These are phyloP conservation scores for Chrysopilus asiliformis DNA, from an alignment of 2,888 invertebrate species.

Conservation along the genomic window DNA sequence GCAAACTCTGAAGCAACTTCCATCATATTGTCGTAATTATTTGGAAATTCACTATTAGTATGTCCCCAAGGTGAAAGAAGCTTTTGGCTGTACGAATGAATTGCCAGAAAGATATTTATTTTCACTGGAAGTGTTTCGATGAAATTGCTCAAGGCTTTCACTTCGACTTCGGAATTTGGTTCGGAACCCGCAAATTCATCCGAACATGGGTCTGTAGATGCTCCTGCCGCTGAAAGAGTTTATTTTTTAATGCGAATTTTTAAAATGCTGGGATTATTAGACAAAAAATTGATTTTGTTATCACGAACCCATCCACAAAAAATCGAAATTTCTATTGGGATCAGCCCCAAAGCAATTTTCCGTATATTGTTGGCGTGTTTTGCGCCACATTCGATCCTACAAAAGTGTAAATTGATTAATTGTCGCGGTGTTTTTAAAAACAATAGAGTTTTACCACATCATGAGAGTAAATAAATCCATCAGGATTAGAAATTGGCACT, in stretches of 20 bases:
- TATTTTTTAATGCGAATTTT: no score
- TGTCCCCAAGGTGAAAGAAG: slow-evolving; percentile 52
- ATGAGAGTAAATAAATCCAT: slow-evolving; percentile 51
- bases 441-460: no score
- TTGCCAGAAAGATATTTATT: slow-evolving; percentile 50
- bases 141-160: slow-evolving; percentile 41
- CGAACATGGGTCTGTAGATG: slow-evolving; percentile 43
- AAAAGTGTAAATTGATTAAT: no score
- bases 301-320: slow-evolving; percentile 54
- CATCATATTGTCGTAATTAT: slow-evolving; percentile 40
- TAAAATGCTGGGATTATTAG: no score
- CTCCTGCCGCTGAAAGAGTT: slow-evolving; percentile 42
- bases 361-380: slow-evolving; percentile 43
- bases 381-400: slow-evolving; percentile 55
- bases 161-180: slow-evolving; percentile 60
- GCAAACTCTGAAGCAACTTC: slow-evolving; percentile 19
- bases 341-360: slow-evolving; percentile 50
- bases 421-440: no score
- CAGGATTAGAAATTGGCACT: slow-evolving; percentile 55
- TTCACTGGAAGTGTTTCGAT: slow-evolving; percentile 38
- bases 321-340: slow-evolving; percentile 66
- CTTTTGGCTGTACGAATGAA: slow-evolving; percentile 63
- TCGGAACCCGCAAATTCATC: slow-evolving; percentile 51
- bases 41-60: slow-evolving; percentile 37
- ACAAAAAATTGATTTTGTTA: no score